Base-by-base conservation (phyloP, 2,113 vertebrate species). In the Herpailurus yagouaroundi region DNA sequence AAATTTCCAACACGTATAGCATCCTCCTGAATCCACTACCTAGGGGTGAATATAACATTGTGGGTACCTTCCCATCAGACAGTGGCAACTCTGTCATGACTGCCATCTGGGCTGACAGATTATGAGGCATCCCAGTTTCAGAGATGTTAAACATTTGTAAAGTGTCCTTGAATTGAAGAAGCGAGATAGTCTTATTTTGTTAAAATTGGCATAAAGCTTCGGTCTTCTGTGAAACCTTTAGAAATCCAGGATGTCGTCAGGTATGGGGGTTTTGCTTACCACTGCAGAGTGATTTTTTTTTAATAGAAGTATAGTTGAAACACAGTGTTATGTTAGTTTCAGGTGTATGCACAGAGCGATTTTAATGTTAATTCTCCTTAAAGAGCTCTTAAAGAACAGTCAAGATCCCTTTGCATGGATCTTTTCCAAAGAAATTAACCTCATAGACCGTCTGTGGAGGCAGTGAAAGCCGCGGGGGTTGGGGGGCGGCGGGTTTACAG, bases 311-410 rank as follows among this genome's bases (percentile, higher is more conserved):
- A 18, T 16, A 76, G 27, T 76, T 48, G 41, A 10, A 48, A 29
- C 25, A 29, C 74, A 31, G 41, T 29, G 41, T 48, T 76, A 9
- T 27, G 45, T 76, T 76, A 76, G 27, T 76, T 76, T 29, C 27
- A 48, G 27, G 7, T 76, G 74, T 76, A 48, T 76, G 41, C 41
- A 10, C 27, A 83, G 69, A 38, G 33, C 79, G 19, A 50, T 69
- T 94, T 90, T 90, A 91, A 63, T 87, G 50, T 92, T 96, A 77
- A n/a, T 95, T 94, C 92, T 95, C 38, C 16, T 66, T 89, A 29
- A 94, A 92, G 86, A 52, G 93, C 63, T 64, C 63, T 64, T 9
- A n/a, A n/a, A 85, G 77, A 83, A 23, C 76, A 31, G 10, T 76
- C 87, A 71, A 95, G 6, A 31, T 80, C 41, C 45, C 33, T 79